These are phyloP conservation scores for Achroia grisella DNA, from an alignment of 1,140 invertebrate species.

Conservation along the genomic window DNA sequence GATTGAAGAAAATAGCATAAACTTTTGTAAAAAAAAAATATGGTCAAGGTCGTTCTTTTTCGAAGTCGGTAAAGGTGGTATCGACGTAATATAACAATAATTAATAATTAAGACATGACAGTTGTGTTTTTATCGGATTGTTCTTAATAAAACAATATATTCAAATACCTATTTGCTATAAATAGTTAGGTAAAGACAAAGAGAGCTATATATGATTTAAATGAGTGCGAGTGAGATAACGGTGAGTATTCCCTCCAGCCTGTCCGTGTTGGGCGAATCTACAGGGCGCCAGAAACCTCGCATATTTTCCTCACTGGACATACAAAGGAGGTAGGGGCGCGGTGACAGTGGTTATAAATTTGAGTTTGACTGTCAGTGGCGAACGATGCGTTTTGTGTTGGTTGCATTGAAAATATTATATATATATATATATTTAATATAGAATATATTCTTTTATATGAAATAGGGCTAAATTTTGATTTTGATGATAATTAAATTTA, in stretches of 20 bases:
- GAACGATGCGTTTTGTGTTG: constrained; percentile 15
- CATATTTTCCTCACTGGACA: constrained; percentile 68
- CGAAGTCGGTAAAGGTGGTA: too few relatives aligned
- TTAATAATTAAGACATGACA: too few relatives aligned
- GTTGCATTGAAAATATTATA: neutral
- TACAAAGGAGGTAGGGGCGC: constrained; percentile 60
- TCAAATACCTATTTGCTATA: neutral
- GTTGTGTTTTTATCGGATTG: too few relatives aligned
- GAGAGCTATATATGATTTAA: neutral
- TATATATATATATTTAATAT: too few relatives aligned
- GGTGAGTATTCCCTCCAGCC: constrained; percentile 40
- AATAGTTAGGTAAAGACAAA: neutral
- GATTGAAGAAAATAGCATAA: too few relatives aligned
- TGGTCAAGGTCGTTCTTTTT: too few relatives aligned
- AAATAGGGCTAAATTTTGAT: too few relatives aligned
- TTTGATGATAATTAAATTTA: too few relatives aligned
- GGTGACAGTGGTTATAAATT: constrained; percentile 2
- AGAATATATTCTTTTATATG: too few relatives aligned
- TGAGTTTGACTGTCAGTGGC: constrained; percentile 18
- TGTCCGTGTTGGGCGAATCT: constrained; percentile 63
- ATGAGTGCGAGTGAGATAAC: constrained; percentile 4
- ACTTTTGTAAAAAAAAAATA: too few relatives aligned
- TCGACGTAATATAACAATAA: too few relatives aligned
- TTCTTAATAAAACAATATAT: neutral
- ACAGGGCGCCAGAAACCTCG: constrained; percentile 61